Base-by-base conservation (phyloP, 1,140 invertebrate genomes). In the Condylostylus longicornis region DNA sequence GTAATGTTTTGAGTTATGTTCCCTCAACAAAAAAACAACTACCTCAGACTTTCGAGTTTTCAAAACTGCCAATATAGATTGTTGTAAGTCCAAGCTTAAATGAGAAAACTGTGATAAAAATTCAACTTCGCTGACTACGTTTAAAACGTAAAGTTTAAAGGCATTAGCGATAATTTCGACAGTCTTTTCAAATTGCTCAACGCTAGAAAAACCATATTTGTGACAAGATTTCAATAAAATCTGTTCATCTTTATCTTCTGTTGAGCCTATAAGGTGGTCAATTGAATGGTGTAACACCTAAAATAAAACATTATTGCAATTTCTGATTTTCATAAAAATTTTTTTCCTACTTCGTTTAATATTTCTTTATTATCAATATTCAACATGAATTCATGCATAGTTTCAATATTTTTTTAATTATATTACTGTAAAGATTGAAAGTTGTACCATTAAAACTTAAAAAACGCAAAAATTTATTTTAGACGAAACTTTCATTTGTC, bases 291-390 rank as follows among this genome's bases (percentile, higher is more conserved):
- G 30, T 18, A 39, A 31, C 5, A 39, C 25, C 37, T 39, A 17
- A 12, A 25, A 18, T 17, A 30, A 33, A 17, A 9, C 6, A 9
- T 35, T 21, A 18, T 28, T 7, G 6, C 6, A 9, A 28, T 19
- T 27, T 18, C 4, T 7, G 15, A 2, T 12, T 10, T 18, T 12
- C 19, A 20, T 19, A n/a, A 34, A 3, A 4, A 21, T 15, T 30
- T 37, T 7, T 18, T 17, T 17, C 29, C 33, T 27, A 39, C 37
- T 18, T 39, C 37, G 20, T 19, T 39, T 13, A 39, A 17, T n/a
- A 39, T 32, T 18, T 39, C 37, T 15, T 39, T 39, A 18, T 39
- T 39, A 33, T 39, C 37, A 14, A 39, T 39, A 13, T 33, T 39
- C 18, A 39, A 12, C 9, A 39, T 18, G 18, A 39, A 25, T 14